Evolutionary conservation across 1,140 invertebrate species (phyloP).

Genomic region (Aricia agestis): DNA sequence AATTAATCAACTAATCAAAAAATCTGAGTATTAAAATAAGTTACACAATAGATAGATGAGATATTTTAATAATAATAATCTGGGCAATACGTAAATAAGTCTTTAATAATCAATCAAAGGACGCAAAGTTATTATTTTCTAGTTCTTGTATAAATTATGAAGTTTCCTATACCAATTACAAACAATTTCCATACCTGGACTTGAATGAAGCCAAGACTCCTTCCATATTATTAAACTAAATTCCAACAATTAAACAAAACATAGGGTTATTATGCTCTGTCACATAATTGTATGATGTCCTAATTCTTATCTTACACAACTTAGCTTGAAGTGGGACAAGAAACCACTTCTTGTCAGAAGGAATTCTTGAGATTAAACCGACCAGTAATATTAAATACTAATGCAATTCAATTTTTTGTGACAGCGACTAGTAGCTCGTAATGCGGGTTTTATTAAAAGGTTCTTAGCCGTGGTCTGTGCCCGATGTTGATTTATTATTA

Average conservation of each 20-base stretch:
- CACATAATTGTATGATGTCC: not conserved
- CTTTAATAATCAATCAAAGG: no score
- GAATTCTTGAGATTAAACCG: not conserved
- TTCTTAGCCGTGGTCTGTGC: not conserved
- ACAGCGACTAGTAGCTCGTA: not conserved
- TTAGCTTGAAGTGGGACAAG: not conserved
- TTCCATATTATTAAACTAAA: not conserved
- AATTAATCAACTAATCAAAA: no score
- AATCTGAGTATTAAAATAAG: no score
- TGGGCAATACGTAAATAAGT: no score
- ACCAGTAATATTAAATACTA: not conserved
- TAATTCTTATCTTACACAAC: slow-evolving; percentile 7
- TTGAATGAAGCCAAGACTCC: not conserved
- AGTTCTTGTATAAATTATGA: not conserved
- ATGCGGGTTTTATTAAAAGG: not conserved
- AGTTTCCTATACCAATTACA: not conserved
- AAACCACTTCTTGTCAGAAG: slow-evolving; percentile 1
- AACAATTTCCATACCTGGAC: not conserved
- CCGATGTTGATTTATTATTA: not conserved
- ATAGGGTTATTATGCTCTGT: not conserved
- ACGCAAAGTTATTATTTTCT: not conserved
- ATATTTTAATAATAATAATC: no score
- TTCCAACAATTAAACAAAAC: not conserved
- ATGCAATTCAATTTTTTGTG: not conserved
- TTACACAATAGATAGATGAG: no score